These are phyloP conservation scores for Rhynchotus rufescens DNA, from an alignment of 2,797 vertebrate species.

Conservation along the genomic window DNA sequence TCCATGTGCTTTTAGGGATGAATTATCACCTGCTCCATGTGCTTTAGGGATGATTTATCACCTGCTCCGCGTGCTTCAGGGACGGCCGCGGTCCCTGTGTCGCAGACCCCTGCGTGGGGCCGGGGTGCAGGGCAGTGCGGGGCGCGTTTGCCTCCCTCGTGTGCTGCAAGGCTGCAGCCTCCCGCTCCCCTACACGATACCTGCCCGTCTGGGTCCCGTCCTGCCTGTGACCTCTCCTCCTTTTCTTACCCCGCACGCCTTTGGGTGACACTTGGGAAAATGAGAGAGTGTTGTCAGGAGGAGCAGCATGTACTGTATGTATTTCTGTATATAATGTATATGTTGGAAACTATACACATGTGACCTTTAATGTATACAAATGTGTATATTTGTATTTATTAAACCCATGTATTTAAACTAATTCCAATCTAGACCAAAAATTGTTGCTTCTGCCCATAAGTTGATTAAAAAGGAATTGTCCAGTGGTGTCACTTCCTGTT, in stretches of 20 bases:
- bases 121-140: background rate
- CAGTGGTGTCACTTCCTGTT: constrained; percentile 19
- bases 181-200: too few species aligned
- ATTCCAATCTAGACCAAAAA: constrained; percentile 69
- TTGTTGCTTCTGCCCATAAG: constrained; percentile 67
- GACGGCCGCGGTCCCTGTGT: too few species aligned
- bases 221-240: constrained; percentile 16
- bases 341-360: constrained; percentile 76
- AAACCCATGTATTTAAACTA: constrained; percentile 74
- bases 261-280: constrained; percentile 69
- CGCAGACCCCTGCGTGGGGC: too few species aligned
- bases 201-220: background rate
- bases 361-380: constrained; percentile 78
- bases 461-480: constrained; percentile 55
- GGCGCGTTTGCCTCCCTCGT: background rate
- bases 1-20: too few species aligned
- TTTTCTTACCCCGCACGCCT: constrained; percentile 34
- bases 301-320: constrained; percentile 73
- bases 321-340: constrained; percentile 79
- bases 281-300: constrained; percentile 72
- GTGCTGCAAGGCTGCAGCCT: too few species aligned
- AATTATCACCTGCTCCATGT: background rate
- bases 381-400: constrained; percentile 81
- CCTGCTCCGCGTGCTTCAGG: too few species aligned
- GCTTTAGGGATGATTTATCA: background rate